These are phyloP conservation scores for Bombyx huttoni DNA, from an alignment of 2,888 invertebrate species.

Conservation along the genomic window DNA sequence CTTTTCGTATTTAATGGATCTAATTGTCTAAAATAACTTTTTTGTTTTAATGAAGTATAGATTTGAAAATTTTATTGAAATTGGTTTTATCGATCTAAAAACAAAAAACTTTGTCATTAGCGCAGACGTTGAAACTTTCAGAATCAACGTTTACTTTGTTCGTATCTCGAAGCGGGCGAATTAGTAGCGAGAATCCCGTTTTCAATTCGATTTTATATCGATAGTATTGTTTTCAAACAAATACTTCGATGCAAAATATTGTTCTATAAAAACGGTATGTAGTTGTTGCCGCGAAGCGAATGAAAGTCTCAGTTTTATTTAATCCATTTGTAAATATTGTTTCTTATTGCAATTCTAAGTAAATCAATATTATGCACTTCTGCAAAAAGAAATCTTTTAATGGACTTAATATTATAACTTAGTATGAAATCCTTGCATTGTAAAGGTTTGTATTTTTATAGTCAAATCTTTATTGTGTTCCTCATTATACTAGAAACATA, in stretches of 20 bases:
- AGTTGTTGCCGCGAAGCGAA: slow-evolving; percentile 4
- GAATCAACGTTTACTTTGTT: slow-evolving; percentile 3
- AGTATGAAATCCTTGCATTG: too few relatives aligned
- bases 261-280: not conserved
- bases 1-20: too few relatives aligned
- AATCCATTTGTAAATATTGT: too few relatives aligned
- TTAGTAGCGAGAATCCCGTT: slow-evolving; percentile 1
- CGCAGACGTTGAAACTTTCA: not conserved
- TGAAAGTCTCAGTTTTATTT: too few relatives aligned
- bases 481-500: not conserved
- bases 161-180: slow-evolving; percentile 6
- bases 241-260: slow-evolving; percentile 2
- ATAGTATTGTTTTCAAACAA: slow-evolving; percentile 10
- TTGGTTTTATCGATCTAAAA: not conserved
- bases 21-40: not conserved
- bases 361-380: too few relatives aligned
- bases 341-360: too few relatives aligned
- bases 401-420: too few relatives aligned
- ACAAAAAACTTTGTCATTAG: slow-evolving; percentile 1
- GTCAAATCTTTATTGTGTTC: too few relatives aligned
- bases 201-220: slow-evolving; percentile 9
- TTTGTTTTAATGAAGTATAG: not conserved
- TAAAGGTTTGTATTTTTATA: too few relatives aligned
- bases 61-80: not conserved
- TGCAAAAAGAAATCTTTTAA: too few relatives aligned